Conservation (phyloP, 2,797 vertebrate genomes). For the Myotis pilosus region DNA sequence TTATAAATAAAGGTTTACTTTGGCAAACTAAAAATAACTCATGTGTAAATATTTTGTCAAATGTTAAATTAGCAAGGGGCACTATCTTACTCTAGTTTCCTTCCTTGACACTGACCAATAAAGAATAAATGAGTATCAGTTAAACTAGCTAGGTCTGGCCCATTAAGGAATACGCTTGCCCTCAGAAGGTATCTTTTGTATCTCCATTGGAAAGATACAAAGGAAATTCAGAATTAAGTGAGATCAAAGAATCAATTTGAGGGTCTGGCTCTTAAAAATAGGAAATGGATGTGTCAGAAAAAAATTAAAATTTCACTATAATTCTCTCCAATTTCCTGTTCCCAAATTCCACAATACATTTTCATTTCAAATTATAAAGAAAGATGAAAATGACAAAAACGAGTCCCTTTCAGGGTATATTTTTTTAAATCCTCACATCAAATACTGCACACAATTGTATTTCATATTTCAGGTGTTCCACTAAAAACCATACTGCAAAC, state of each 20-base stretch:
- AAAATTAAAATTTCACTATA: not conserved
- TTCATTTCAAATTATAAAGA: conserved; percentile 55
- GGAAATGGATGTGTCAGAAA: conserved; percentile 23
- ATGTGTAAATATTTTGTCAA: conserved; percentile 17
- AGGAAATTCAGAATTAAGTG: conserved; percentile 44
- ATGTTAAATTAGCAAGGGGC: not conserved
- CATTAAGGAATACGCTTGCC: conserved; percentile 6
- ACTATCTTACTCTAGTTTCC: not conserved
- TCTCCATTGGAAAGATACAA: not conserved
- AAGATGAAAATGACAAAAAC: conserved; percentile 54
- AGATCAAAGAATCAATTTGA: conserved; percentile 29
- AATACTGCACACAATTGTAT: not conserved
- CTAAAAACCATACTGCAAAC: conserved; percentile 35
- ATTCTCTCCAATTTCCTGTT: not conserved
- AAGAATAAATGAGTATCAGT: conserved; percentile 1
- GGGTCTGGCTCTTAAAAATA: conserved; percentile 29
- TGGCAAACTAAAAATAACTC: conserved; percentile 41
- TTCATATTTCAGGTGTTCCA: conserved; percentile 24
- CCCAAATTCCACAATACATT: conserved; percentile 25
- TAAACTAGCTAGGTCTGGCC: not conserved
- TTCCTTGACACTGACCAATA: conserved; percentile 16
- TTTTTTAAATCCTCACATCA: conserved; percentile 32
- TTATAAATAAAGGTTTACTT: conserved; percentile 29
- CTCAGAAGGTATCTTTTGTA: not conserved
- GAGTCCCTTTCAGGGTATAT: not conserved